These are phyloP conservation scores for Lepidurus packardi DNA, from an alignment of 1,140 invertebrate genomes.

Conservation along the genomic window DNA sequence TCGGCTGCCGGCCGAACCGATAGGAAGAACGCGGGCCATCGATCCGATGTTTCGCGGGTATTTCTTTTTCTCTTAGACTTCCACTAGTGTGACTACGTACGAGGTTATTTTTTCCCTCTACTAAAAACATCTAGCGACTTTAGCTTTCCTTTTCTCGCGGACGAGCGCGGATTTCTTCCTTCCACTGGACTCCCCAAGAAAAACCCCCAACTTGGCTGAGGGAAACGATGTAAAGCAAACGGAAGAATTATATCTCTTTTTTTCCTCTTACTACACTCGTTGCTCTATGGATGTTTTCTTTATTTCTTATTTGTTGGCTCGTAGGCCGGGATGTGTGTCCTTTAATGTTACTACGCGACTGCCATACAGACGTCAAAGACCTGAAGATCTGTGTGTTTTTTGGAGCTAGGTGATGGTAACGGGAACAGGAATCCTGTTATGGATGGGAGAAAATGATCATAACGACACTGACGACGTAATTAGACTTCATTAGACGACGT, in stretches of 20 bases:
- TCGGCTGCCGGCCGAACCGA: not conserved
- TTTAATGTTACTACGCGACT: constrained; percentile 10
- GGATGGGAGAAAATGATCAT: too few species aligned
- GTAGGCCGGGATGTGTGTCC: not conserved
- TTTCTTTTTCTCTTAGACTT: not conserved
- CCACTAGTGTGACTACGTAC: not conserved
- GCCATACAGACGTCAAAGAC: not conserved
- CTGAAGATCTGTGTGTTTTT: not conserved
- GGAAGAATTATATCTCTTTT: not conserved
- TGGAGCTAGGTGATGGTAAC: not conserved
- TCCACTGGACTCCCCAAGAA: not conserved
- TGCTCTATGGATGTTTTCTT: not conserved
- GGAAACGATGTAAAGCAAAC: not conserved
- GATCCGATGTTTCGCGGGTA: not conserved
- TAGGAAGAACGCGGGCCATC: not conserved
- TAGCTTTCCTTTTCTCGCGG: not conserved
- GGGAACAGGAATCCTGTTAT: too few species aligned
- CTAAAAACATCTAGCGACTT: not conserved
- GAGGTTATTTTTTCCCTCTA: not conserved
- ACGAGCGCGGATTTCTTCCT: not conserved
- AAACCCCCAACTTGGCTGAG: not conserved
- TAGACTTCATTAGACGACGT: too few species aligned
- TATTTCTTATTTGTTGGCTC: constrained; percentile 13
- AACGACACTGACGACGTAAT: too few species aligned
- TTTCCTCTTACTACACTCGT: not conserved